These are phyloP conservation scores for Scaptomyza cyrtandrae DNA, from an alignment of 2,888 invertebrate genomes.

Conservation along the genomic window DNA sequence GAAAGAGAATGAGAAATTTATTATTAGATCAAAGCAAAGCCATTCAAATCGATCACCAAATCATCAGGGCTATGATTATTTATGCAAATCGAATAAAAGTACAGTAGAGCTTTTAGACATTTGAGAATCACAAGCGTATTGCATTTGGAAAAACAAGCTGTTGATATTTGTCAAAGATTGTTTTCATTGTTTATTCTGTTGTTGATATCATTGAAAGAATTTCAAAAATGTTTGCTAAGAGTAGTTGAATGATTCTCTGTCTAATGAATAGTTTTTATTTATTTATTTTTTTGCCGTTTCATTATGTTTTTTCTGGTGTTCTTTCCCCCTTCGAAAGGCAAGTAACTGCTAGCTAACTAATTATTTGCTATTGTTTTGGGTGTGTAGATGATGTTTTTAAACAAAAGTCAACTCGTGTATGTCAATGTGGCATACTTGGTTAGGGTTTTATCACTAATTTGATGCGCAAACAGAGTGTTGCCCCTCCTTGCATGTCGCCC, in stretches of 20 bases:
- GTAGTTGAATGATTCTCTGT: neutral
- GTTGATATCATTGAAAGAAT: neutral
- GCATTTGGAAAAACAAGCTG: neutral
- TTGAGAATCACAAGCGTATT: conserved; percentile 7
- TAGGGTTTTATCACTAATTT: conserved; percentile 29
- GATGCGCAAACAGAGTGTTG: conserved; percentile 22
- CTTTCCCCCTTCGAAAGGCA: too few species aligned
- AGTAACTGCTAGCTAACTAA: conserved; percentile 16
- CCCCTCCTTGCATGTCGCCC: neutral
- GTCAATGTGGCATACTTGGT: conserved; percentile 24
- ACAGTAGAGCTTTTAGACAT: too few species aligned
- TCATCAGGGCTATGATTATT: too few species aligned
- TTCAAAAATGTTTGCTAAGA: neutral
- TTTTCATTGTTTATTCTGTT: neutral
- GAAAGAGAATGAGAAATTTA: too few species aligned
- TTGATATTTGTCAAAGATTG: neutral
- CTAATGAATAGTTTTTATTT: neutral
- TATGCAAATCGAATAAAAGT: too few species aligned
- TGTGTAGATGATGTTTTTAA: too few species aligned
- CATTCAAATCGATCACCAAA: too few species aligned
- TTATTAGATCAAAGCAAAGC: too few species aligned
- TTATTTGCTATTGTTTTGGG: neutral
- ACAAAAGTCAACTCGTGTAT: conserved; percentile 8
- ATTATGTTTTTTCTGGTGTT: too few species aligned
- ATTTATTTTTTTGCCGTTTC: conserved; percentile 1